Evolutionary conservation across 1,140 invertebrate genomes (phyloP).

Genomic region (Cyclina sinensis): DNA sequence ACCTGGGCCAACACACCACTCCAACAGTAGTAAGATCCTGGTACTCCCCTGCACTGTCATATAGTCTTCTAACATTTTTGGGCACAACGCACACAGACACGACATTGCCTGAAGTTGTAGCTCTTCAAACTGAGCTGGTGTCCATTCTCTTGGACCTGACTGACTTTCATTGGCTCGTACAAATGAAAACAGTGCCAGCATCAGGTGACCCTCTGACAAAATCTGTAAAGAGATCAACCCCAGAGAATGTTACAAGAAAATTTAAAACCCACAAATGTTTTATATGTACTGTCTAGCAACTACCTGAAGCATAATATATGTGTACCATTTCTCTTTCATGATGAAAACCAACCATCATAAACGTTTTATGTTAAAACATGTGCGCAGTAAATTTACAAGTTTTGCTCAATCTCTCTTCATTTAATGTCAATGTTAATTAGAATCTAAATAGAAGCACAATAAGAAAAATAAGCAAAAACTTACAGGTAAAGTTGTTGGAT

Average conservation of each 20-base stretch:
- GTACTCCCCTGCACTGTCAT: constrained; percentile 86
- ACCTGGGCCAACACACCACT: constrained; percentile 86
- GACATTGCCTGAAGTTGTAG: constrained; percentile 86
- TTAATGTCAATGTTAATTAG: no score
- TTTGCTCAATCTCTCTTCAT: no score
- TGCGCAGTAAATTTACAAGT: no score
- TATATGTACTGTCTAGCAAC: no score
- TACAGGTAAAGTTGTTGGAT: constrained; percentile 83
- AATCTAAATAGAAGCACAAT: no score
- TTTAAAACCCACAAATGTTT: no score
- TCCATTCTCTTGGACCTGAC: constrained; percentile 81
- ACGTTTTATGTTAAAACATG: no score
- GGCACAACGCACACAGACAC: constrained; percentile 83
- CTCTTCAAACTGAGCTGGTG: constrained; percentile 86
- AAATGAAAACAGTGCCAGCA: constrained; percentile 86
- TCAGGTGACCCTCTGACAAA: constrained; percentile 84
- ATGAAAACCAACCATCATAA: no score
- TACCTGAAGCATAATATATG: no score
- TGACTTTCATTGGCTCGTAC: constrained; percentile 83
- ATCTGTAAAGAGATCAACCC: constrained; percentile 74
- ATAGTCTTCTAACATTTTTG: constrained; percentile 85
- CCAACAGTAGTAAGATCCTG: constrained; percentile 84
- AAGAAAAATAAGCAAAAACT: no score
- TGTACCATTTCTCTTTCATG: no score
- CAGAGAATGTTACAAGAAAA: neutral